Evolutionary conservation across 2,113 vertebrate genomes (phyloP).

Genomic region (Phrynosoma blainvillii): DNA sequence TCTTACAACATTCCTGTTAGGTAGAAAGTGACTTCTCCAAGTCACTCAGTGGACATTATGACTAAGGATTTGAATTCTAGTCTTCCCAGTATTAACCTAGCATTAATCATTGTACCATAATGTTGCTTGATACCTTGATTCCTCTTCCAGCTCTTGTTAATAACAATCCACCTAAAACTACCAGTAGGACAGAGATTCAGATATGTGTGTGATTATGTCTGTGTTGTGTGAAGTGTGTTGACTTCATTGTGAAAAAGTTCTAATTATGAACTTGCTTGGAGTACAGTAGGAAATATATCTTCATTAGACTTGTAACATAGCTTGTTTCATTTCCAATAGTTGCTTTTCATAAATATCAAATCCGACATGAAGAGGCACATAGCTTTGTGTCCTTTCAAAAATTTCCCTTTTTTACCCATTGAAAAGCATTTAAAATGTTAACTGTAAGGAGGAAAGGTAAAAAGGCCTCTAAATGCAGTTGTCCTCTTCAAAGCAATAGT

Average conservation of each 20-base stretch:
- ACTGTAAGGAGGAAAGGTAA: not conserved
- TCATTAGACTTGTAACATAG: not conserved
- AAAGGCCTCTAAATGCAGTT: not conserved
- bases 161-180: not conserved
- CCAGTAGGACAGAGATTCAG: not conserved
- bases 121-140: not conserved
- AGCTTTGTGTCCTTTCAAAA: not conserved
- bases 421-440: not conserved
- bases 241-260: too few species aligned
- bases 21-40: not conserved
- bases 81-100: not conserved
- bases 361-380: not conserved
- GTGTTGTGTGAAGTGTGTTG: not conserved
- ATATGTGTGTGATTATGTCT: not conserved
- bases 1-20: not conserved
- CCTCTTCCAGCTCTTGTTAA: not conserved
- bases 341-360: not conserved
- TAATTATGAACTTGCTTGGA: not conserved
- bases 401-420: not conserved
- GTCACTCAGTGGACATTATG: not conserved
- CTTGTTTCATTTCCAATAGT: rapidly evolving
- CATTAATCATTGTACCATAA: not conserved
- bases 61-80: not conserved
- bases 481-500: not conserved
- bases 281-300: not conserved